These are phyloP conservation scores for Uromys caudimaculatus DNA, from an alignment of 2,797 vertebrate species.

Conservation along the genomic window DNA sequence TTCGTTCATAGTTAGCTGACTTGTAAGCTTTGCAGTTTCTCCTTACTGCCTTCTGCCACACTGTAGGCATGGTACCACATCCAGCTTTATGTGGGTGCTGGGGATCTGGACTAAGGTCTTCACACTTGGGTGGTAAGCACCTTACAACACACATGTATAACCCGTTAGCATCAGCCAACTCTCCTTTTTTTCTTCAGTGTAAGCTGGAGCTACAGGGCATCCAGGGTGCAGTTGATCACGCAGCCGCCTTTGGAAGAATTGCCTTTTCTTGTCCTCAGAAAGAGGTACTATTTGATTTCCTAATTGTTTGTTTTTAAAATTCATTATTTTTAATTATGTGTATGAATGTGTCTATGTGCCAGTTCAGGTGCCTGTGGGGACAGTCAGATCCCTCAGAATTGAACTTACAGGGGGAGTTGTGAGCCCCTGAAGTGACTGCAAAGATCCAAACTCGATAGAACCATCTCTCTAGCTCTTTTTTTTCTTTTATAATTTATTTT, in stretches of 20 bases:
- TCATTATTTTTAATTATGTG: not conserved
- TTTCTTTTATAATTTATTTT: not conserved
- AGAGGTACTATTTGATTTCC: constrained; percentile 88
- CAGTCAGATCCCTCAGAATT: not conserved
- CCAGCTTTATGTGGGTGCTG: not conserved
- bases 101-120: not conserved
- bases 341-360: not conserved
- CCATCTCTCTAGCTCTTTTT: not conserved
- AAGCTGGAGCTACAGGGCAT: constrained; percentile 93
- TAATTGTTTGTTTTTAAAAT: not conserved
- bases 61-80: not conserved
- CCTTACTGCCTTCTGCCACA: not conserved
- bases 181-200: constrained; percentile 88
- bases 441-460: not conserved
- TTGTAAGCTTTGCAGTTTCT: not conserved
- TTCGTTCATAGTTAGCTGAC: not conserved
- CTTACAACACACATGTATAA: not conserved
- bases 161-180: not conserved
- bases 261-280: constrained; percentile 96
- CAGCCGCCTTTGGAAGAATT: constrained; percentile 95
- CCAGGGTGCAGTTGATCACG: constrained; percentile 91
- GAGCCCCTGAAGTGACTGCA: not conserved
- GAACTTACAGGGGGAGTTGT: not conserved
- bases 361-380: not conserved
- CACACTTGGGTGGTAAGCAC: not conserved